Evolutionary conservation across 2,888 invertebrate genomes (phyloP).

Genomic region (Sinopyrophorus schimmeli): DNA sequence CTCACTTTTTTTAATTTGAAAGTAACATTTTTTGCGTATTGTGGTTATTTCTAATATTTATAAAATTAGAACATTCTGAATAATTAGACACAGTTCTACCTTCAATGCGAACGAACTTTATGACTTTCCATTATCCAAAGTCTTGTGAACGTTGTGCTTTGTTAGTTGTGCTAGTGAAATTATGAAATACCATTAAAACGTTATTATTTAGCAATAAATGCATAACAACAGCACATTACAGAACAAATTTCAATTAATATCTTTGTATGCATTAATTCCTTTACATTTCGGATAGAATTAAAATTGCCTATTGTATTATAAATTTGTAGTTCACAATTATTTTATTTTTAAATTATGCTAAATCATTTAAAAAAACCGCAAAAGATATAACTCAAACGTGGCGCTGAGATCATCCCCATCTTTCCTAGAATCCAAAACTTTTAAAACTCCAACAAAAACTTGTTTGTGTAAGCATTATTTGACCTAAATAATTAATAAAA

Average conservation of each 20-base stretch:
- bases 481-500: slow-evolving; percentile 5
- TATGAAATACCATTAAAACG: slow-evolving; percentile 10
- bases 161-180: slow-evolving; percentile 2
- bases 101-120: not conserved
- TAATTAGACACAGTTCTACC: not conserved
- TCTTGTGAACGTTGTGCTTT: slow-evolving; percentile 1
- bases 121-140: not conserved
- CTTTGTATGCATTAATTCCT: no score
- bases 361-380: no score
- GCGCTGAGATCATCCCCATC: slow-evolving; percentile 2
- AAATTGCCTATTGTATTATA: no score
- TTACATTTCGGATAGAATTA: no score
- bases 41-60: not conserved
- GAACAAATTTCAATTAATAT: no score
- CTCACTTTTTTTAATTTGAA: not conserved
- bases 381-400: no score
- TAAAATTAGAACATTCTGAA: not conserved
- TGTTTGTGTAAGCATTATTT: not conserved
- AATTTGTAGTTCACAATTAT: no score
- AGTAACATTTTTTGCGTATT: not conserved
- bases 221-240: slow-evolving; percentile 3
- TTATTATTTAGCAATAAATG: slow-evolving; percentile 9
- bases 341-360: no score
- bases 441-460: not conserved
- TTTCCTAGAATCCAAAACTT: slow-evolving; percentile 7